phyloP scores from a whole-genome alignment of 2,888 invertebrate genomes.

The Tanytarsus gracilentus region DNA sequence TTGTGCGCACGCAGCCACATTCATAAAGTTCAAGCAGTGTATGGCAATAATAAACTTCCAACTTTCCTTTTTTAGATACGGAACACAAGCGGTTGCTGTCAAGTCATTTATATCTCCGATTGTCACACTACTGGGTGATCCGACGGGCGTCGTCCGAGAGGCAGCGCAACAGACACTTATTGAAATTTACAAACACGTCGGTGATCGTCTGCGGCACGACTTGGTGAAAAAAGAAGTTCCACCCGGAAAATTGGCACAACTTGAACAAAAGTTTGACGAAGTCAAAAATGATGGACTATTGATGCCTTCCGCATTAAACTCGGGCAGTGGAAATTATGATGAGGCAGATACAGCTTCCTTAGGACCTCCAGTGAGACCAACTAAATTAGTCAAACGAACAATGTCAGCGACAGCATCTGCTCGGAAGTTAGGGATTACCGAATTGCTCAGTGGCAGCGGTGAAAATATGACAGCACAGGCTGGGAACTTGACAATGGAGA shows the following conservation, averaged over 20 bases:
- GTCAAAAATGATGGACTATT: constrained; percentile 68
- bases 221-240: constrained; percentile 71
- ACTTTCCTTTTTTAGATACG: constrained; percentile 55
- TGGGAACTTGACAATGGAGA: constrained; percentile 82
- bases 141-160: constrained; percentile 77
- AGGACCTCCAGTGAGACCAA: constrained; percentile 41
- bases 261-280: constrained; percentile 82
- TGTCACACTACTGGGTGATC: constrained; percentile 76
- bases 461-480: constrained; percentile 47
- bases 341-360: constrained; percentile 44
- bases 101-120: constrained; percentile 74
- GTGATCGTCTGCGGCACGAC: constrained; percentile 73
- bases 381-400: constrained; percentile 45
- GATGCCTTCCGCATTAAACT: constrained; percentile 56
- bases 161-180: constrained; percentile 76
- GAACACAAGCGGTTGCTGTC: constrained; percentile 71
- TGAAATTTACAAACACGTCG: constrained; percentile 87
- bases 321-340: constrained; percentile 34
- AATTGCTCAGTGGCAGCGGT: constrained; percentile 30
- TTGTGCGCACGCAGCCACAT: background rate
- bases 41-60: constrained; percentile 20
- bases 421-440: constrained; percentile 26
- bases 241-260: constrained; percentile 56
- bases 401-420: constrained; percentile 36
- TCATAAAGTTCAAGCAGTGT: too few species aligned